Percentiles rank a stretch among this genome's conserved stretches.
Evolutionary conservation across 2,888 invertebrate genomes (phyloP).

Genomic region (Corythucha ciliata): DNA sequence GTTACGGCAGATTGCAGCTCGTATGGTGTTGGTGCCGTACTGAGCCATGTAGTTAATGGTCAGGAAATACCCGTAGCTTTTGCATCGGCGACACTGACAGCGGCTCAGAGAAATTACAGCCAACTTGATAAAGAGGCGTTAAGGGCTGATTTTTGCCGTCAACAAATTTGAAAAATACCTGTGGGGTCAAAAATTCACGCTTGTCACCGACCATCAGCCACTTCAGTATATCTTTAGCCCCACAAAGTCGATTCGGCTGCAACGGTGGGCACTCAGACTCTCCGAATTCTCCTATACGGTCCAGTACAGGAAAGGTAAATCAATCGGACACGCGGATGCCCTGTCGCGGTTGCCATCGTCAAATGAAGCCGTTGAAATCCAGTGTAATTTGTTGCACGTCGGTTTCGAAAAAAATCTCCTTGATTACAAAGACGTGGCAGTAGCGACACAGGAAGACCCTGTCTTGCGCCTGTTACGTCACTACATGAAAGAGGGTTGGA

Average conservation of each 20-base stretch:
- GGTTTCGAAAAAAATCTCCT: no score
- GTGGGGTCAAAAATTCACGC: neutral
- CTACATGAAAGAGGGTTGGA: no score
- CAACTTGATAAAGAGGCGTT: slow-evolving; percentile 4
- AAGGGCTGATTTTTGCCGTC: slow-evolving; percentile 3
- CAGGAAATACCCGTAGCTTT: slow-evolving; percentile 6
- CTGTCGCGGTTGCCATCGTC: neutral
- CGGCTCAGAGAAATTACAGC: neutral
- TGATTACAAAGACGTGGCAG: no score
- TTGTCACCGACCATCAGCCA: slow-evolving; percentile 6
- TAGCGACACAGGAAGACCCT: no score
- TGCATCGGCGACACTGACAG: neutral
- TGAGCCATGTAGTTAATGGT: slow-evolving; percentile 26
- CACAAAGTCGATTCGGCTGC: neutral
- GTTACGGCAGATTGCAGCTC: slow-evolving; percentile 36
- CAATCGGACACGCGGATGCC: neutral
- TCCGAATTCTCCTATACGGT: neutral
- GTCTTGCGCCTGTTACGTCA: no score
- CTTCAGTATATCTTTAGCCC: slow-evolving; percentile 3
- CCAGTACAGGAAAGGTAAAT: neutral
- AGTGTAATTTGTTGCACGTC: no score
- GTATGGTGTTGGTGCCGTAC: slow-evolving; percentile 33
- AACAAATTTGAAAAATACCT: slow-evolving; percentile 13
- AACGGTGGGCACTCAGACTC: neutral
- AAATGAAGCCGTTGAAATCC: no score